These are phyloP conservation scores for Pampus argenteus DNA, from an alignment of 2,797 vertebrate species.

Conservation along the genomic window DNA sequence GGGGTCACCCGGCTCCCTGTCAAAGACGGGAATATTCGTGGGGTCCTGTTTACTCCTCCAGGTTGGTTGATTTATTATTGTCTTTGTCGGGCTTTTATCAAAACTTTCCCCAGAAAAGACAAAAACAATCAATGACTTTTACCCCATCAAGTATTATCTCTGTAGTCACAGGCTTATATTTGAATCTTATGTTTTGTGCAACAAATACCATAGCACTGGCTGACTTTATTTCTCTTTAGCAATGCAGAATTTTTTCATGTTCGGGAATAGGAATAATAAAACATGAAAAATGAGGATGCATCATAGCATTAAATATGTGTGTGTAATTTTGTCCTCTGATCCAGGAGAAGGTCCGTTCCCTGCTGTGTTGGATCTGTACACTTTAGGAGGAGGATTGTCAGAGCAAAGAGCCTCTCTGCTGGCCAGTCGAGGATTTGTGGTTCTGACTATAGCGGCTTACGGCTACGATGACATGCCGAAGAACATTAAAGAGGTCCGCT, in stretches of 20 bases:
- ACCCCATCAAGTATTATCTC: too few species aligned
- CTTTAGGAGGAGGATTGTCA: slow-evolving; percentile 54
- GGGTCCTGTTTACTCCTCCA: slow-evolving; percentile 64
- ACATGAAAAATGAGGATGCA: too few species aligned
- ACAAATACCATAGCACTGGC: too few species aligned
- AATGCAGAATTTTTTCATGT: too few species aligned
- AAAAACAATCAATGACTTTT: too few species aligned
- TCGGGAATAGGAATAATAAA: too few species aligned
- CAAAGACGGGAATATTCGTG: slow-evolving; percentile 44
- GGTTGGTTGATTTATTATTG: slow-evolving; percentile 19
- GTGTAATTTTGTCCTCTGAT: neutral
- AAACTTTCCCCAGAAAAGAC: too few species aligned
- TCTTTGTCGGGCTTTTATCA: too few species aligned
- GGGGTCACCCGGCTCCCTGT: slow-evolving; percentile 51
- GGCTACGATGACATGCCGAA: slow-evolving; percentile 77
- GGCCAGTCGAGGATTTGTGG: slow-evolving; percentile 84
- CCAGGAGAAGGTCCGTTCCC: slow-evolving; percentile 86
- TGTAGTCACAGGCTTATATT: too few species aligned
- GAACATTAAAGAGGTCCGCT: slow-evolving; percentile 58
- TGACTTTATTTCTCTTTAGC: too few species aligned
- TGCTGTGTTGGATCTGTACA: slow-evolving; percentile 84
- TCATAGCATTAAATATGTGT: too few species aligned
- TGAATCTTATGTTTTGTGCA: too few species aligned
- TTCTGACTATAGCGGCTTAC: slow-evolving; percentile 79
- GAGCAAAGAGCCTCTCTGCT: slow-evolving; percentile 86